A percentile compares a stretch with the other conserved stretches of the same genome.
phyloP scores from a whole-genome alignment of 2,797 vertebrate genomes.

The Octomys mimax region DNA sequence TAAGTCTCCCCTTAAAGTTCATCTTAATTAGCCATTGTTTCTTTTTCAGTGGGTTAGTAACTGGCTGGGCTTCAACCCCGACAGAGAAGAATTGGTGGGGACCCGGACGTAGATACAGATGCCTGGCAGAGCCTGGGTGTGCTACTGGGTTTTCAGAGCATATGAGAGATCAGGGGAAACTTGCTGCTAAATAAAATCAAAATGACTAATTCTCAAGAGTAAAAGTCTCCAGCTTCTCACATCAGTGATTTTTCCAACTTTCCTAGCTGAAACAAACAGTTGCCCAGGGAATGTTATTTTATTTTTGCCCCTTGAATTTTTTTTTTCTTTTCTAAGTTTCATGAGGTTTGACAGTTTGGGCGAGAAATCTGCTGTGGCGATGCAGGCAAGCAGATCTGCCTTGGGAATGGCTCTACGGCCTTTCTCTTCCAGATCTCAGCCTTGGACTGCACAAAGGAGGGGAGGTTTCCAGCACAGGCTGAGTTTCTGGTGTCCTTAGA shows the following conservation, averaged over 20 bases:
- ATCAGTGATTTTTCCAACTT: not conserved
- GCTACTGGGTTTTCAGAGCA: not conserved
- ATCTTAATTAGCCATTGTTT: slow-evolving; percentile 95
- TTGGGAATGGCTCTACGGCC: no score
- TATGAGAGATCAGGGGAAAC: accelerated
- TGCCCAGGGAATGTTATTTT: not conserved
- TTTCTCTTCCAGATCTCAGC: not conserved
- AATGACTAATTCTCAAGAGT: not conserved
- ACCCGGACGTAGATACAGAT: not conserved
- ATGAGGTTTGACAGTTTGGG: not conserved
- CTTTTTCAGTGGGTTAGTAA: slow-evolving; percentile 90
- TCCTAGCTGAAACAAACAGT: not conserved
- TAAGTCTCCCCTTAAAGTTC: slow-evolving; percentile 93
- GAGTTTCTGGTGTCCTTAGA: slow-evolving; percentile 9
- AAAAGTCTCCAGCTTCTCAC: not conserved
- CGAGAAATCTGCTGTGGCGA: not conserved
- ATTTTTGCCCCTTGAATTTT: not conserved
- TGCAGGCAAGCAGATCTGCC: not conserved
- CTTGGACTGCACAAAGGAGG: not conserved
- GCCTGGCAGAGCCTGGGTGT: not conserved
- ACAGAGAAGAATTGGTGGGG: slow-evolving; percentile 52
- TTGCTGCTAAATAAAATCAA: not conserved
- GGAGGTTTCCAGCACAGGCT: not conserved
- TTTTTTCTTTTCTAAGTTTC: not conserved
- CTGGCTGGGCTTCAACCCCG: slow-evolving; percentile 88